Base-by-base conservation (phyloP, 2,797 vertebrate genomes). In the Melanotaenia parkinsoni region DNA sequence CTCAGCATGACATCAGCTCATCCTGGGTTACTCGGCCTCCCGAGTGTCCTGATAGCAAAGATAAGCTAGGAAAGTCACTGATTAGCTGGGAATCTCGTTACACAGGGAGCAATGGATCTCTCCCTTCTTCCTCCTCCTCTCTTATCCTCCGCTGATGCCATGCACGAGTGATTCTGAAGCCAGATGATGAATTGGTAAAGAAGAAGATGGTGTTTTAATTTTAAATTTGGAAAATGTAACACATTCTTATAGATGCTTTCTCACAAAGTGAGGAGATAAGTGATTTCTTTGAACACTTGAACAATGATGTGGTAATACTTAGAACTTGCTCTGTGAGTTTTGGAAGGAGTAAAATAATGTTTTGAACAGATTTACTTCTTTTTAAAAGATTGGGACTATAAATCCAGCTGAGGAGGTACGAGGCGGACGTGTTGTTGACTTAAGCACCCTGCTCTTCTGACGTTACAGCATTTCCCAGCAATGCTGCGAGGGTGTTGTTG, bases 51-150 rank as follows among this genome's bases (percentile, higher is more conserved):
- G 95, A 95, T 94, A 91, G 88, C 86, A 86, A 74, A 87, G 94
- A 95, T 95, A 95, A 93, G 86, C 81, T 88, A 93, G 91, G 92
- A 94, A 94, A 95, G 93, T 94, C 93, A 94, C 93, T 94, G 94
- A 95, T 95, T 94, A 94, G 89, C 93, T 67, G 88, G 92, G 94
- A 95, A 94, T 95, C 95, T 94, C 89, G 88, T 95, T 95, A 95
- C 95, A 95, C 86, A 93, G 72, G 88, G 85, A 90, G 92, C 90
- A 93, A 94, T 69, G 69, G 87, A 93, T 92, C 91, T 84, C 87
- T 89, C 90, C 86, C 79, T 83, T 77, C 87, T 70, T 86, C 87
- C 71, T 74, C 58, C 66, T 50, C 63, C 75, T 69, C 77, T 76
- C 70, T 67, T 58, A 51, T 67, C 53, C 72, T 65, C 79, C 87